phyloP scores from a whole-genome alignment of 2,113 vertebrate species.

The Oncorhynchus clarkii region DNA sequence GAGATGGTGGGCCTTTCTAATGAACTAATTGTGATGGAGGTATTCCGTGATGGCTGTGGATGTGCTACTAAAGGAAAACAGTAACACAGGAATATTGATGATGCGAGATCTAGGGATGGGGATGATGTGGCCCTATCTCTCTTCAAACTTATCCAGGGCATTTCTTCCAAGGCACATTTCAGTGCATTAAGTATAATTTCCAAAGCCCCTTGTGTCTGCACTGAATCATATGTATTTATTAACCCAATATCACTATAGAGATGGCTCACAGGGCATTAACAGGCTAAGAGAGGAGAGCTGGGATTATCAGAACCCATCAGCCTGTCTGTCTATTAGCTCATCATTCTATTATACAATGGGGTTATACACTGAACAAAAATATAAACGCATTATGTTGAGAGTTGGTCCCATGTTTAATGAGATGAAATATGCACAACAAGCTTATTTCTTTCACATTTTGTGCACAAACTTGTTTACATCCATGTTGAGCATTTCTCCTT shows the following conservation, averaged over 20 bases:
- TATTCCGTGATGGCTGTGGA: constrained; percentile 41
- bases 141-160: constrained; percentile 1
- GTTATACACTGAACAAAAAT: too few relatives aligned
- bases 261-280: constrained; percentile 10
- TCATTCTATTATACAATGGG: too few relatives aligned
- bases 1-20: constrained; percentile 29
- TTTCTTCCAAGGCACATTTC: constrained; percentile 5
- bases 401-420: too few relatives aligned
- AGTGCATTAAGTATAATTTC: constrained; percentile 25
- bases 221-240: constrained; percentile 22
- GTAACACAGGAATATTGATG: constrained; percentile 25
- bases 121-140: neutral
- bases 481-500: too few relatives aligned
- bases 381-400: too few relatives aligned
- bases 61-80: constrained; percentile 34
- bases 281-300: neutral
- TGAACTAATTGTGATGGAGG: constrained; percentile 55
- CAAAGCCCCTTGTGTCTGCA: neutral
- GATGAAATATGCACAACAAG: too few relatives aligned
- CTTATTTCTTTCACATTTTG: too few relatives aligned
- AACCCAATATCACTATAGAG: constrained; percentile 11
- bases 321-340: constrained; percentile 7
- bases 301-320: constrained; percentile 29
- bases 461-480: too few relatives aligned
- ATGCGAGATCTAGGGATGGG: constrained; percentile 17